A percentile compares a stretch with the other conserved stretches of the same genome.
Evolutionary conservation across 1,140 invertebrate genomes (phyloP).

Genomic region (Oppia nitens): DNA sequence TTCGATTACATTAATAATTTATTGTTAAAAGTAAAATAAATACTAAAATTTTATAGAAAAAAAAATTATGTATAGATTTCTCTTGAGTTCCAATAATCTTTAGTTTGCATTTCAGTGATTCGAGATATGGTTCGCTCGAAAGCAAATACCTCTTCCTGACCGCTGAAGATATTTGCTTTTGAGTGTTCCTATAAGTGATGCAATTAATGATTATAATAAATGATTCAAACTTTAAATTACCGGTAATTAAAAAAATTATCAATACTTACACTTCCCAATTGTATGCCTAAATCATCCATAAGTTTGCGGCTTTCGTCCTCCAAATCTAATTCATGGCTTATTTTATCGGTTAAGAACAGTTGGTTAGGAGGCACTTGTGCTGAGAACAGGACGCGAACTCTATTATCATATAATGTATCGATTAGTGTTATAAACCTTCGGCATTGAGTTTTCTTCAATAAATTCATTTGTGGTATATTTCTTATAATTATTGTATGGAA

Average conservation of each 20-base stretch:
- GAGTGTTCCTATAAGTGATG: constrained; percentile 37
- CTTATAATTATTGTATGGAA: constrained; percentile 89
- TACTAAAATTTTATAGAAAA: too few species aligned
- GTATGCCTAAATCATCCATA: constrained; percentile 83
- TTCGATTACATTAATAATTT: too few species aligned
- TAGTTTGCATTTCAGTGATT: constrained; percentile 84
- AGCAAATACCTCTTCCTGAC: constrained; percentile 92
- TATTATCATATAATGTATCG: constrained; percentile 91
- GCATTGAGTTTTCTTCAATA: constrained; percentile 58
- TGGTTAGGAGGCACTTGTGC: constrained; percentile 51
- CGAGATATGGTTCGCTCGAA: constrained; percentile 83
- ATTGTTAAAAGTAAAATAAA: too few species aligned
- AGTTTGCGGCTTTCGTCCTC: constrained; percentile 54
- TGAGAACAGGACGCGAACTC: constrained; percentile 60
- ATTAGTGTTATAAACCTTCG: constrained; percentile 91
- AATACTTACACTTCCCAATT: constrained; percentile 31
- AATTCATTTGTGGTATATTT: constrained; percentile 65
- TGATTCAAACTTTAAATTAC: not conserved
- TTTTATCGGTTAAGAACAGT: constrained; percentile 47
- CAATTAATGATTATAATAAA: constrained; percentile 15
- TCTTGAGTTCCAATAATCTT: constrained; percentile 60
- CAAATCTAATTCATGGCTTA: constrained; percentile 33
- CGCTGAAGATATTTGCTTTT: constrained; percentile 76
- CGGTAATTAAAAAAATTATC: not conserved
- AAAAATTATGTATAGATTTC: too few species aligned